phyloP scores from a whole-genome alignment of 1,140 invertebrate genomes.

The Gyrodactylus salaris region DNA sequence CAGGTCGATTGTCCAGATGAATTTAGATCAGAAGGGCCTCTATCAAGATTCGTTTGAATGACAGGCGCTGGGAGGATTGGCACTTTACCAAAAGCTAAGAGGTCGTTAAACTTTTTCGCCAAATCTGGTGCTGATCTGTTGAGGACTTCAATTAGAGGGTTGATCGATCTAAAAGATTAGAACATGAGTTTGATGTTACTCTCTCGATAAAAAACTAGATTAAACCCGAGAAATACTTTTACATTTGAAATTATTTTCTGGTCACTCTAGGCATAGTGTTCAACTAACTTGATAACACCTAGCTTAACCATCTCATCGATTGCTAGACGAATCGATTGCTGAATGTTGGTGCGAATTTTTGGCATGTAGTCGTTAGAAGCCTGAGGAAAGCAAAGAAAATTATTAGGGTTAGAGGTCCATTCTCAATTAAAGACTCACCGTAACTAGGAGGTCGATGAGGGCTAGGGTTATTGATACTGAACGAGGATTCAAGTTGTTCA shows the following conservation, averaged over 20 bases:
- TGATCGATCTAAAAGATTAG: background rate
- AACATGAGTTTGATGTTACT: too few species aligned
- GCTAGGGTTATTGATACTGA: slow-evolving; percentile 1
- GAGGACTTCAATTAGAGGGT: background rate
- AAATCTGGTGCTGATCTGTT: background rate
- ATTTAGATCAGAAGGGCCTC: too few species aligned
- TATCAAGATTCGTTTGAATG: too few species aligned
- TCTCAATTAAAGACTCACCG: background rate
- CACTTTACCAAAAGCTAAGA: too few species aligned
- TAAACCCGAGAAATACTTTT: too few species aligned
- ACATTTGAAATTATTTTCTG: too few species aligned
- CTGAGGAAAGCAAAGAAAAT: background rate
- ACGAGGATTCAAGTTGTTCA: background rate
- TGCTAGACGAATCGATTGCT: background rate
- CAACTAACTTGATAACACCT: background rate
- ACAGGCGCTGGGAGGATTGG: too few species aligned
- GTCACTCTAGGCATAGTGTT: too few species aligned
- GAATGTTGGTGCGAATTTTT: background rate
- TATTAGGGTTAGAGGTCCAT: background rate
- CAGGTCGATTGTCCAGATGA: too few species aligned
- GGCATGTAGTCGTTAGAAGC: background rate
- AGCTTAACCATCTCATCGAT: background rate
- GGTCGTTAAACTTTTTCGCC: background rate
- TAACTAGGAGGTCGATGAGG: slow-evolving; percentile 1
- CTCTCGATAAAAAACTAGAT: too few species aligned